These are phyloP conservation scores for Asarcornis scutulata DNA, from an alignment of 2,113 vertebrate species.

Conservation along the genomic window DNA sequence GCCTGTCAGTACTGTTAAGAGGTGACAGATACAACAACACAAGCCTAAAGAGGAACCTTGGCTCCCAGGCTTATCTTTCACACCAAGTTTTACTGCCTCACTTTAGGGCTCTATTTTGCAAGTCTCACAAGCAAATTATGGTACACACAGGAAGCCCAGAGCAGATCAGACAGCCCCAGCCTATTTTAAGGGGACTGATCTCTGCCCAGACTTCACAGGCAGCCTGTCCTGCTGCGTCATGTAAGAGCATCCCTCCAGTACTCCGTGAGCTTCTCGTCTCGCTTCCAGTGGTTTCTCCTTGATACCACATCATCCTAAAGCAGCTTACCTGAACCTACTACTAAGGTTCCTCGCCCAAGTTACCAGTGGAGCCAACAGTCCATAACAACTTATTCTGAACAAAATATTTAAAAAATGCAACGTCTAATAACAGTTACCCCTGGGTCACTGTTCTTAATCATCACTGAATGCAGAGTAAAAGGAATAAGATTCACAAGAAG, in stretches of 20 bases:
- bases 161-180: neutral
- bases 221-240: neutral
- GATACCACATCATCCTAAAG: neutral
- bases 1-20: neutral
- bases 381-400: neutral
- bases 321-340: neutral
- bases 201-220: neutral
- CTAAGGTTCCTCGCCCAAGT: neutral
- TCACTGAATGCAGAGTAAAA: neutral
- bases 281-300: neutral
- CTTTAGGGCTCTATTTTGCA: neutral
- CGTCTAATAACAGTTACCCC: neutral
- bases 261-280: neutral
- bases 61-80: neutral
- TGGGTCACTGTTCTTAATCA: rapidly evolving
- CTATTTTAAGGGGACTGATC: neutral
- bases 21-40: neutral
- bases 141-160: neutral
- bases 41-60: neutral
- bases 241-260: neutral
- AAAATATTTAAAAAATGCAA: neutral
- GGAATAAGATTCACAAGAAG: neutral
- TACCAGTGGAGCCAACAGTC: neutral
- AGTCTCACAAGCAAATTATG: neutral
- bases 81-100: neutral